Base-by-base conservation (phyloP, 2,113 vertebrate genomes). In the Callipepla californica region DNA sequence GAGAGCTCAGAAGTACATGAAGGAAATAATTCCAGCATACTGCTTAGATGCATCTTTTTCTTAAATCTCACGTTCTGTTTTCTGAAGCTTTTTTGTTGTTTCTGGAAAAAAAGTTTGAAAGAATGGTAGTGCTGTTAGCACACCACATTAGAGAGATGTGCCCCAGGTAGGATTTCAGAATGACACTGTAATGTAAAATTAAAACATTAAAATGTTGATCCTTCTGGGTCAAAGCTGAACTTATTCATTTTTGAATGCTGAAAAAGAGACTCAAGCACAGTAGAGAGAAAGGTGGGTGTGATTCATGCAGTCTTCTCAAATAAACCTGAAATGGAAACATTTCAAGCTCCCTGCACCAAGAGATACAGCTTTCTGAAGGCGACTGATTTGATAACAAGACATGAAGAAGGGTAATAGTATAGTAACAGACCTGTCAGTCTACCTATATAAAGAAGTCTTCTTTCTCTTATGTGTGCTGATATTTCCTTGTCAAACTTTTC, bases 381-480 rank as follows among this genome's bases (percentile, higher is more conserved):
- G 50, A 38, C 70, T 74, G 81, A 70, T 93, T 93, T 58, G 50
- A 87, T 87, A 94, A 95, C 9, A 53, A 85, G 53, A 80, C 48
- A 69, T 0, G 11, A 89, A 92, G 53, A 87, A 21, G 7, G 17
- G 30, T 23, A 87, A 80, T 23, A 76, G 18, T 13, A 40, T 40
- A 85, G 23, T 79, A 70, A n/a, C 58, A 89, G 58, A 85, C 7
- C 44, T 82, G 67, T 69, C 70, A 57, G 36, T 76, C 63, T 76
- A 47, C 40, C 53, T 38, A 8, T 38, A 69, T 51, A 58, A 79
- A 87, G 13, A 81, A 87, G 7, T 58, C 40, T 48, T 58, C 23
- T 61, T 84, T 92, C n/a, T 85, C 6, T 69, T 82, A 23, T 47
- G 63, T 38, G 23, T 44, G 62, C 48, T 87, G 79, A 19, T 61